Percentiles rank a stretch among this genome's conserved stretches.
phyloP scores from a whole-genome alignment of 2,888 invertebrate genomes.

The Flabesymbios commensalis region DNA sequence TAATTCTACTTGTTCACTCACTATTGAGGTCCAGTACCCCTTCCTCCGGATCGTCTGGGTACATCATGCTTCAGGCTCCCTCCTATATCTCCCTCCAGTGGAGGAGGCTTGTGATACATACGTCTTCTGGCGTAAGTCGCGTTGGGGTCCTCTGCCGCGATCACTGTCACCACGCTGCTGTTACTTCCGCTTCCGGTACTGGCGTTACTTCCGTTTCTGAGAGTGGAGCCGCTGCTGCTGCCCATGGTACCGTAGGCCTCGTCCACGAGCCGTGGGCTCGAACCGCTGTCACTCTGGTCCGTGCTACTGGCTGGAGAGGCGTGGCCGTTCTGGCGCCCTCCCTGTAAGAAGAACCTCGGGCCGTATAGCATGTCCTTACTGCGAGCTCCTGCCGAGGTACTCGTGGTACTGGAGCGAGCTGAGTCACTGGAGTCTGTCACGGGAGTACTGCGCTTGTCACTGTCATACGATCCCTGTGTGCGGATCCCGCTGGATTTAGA shows the following conservation, averaged over 20 bases:
- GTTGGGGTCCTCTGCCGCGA: slow-evolving; percentile 30
- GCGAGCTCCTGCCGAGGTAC: neutral
- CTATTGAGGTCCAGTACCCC: no score
- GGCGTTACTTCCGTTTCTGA: slow-evolving; percentile 25
- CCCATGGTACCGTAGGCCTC: slow-evolving; percentile 38
- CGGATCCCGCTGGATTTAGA: slow-evolving; percentile 23
- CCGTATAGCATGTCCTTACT: neutral
- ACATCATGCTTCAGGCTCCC: no score
- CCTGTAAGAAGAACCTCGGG: neutral
- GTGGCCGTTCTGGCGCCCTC: neutral
- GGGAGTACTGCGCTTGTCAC: no score
- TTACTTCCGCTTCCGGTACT: slow-evolving; percentile 36
- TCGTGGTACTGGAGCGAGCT: slow-evolving; percentile 13
- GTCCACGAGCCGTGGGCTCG: slow-evolving; percentile 31
- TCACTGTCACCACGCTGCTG: slow-evolving; percentile 37
- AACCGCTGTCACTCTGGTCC: slow-evolving; percentile 22
- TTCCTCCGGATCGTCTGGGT: no score
- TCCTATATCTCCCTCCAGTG: no score
- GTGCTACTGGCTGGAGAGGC: slow-evolving; percentile 17
- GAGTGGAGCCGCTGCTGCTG: slow-evolving; percentile 20
- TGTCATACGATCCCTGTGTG: slow-evolving; percentile 9
- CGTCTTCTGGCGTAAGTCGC: no score
- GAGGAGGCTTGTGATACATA: no score
- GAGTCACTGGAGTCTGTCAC: neutral
- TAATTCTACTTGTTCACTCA: no score